Evolutionary conservation across 2,113 vertebrate genomes (phyloP), one percentile per base, ranked within the genome.

Genomic region (Peromyscus maniculatus): DNA sequence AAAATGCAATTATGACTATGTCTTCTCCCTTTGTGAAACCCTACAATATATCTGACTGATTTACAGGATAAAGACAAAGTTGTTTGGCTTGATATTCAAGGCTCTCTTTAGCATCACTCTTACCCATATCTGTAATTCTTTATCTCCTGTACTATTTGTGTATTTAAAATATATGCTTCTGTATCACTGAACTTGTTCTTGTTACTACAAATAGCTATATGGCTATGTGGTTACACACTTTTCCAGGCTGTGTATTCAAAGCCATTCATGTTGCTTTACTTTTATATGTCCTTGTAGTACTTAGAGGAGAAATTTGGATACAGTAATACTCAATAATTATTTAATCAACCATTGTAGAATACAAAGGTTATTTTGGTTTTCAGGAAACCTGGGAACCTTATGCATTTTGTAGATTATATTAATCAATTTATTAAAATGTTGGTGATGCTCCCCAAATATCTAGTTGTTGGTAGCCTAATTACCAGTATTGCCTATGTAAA

Each of bases 41-140:
- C 36, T 93, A 33, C 0, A 43, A 49, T 80, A 71, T 7, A 5
- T 80, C 17, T 6, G 24, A 5, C 33, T 71, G 39, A 33, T 31
- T 2, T 87, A 92, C 52, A 89, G 31, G 74, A n/a, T 93, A 93
- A 96, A 57, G 78, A 57, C n/a, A 93, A 78, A 87, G 31, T 91
- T 78, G n/a, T 43, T 94, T 83, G 28, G 10, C 2, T 19, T 87
- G 88, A 9, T 95, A 80, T 91, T 89, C n/a, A 90, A 93, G 90
- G 62, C 4, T 12, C 21, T 93, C 33, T 4, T 5, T 39, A 90
- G 80, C 1, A 19, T 75, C 31, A 92, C 8, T 28, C 26, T 17
- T 77, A 22, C 10, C 9, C 33, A 28, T 49, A 78, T 77, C 7
- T 64, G 16, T 52, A 66, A 77, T 1, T 2, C 82, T 95, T 97